Conservation (phyloP, 1,140 invertebrate genomes). For the Diabrotica undecimpunctata region DNA sequence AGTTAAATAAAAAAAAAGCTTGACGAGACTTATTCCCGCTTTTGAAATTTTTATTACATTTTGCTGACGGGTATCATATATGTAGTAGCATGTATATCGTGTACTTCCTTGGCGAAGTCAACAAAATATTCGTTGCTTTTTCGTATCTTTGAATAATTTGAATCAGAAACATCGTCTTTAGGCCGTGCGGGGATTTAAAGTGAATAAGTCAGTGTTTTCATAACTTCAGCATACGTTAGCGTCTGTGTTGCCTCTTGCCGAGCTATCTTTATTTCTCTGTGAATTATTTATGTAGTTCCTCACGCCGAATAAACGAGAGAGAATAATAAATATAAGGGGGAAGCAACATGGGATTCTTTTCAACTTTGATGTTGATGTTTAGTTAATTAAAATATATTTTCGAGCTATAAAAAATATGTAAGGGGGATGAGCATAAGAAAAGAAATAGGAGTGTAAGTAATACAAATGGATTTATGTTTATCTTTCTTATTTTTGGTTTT, state of each 20-base stretch:
- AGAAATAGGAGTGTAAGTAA: too few relatives aligned
- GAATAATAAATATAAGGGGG: conserved; percentile 3
- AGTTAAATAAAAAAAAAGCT: too few relatives aligned
- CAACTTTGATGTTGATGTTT: conserved; percentile 1
- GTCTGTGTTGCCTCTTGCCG: background rate
- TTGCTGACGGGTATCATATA: too few relatives aligned
- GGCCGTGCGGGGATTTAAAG: background rate
- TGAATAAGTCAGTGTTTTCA: conserved; percentile 1
- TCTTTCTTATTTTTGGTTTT: too few relatives aligned
- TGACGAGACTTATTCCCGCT: too few relatives aligned
- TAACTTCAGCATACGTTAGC: background rate
- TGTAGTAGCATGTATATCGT: too few relatives aligned
- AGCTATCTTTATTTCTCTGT: background rate
- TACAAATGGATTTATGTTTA: too few relatives aligned
- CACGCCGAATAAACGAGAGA: background rate
- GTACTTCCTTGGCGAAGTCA: too few relatives aligned
- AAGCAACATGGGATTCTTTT: background rate
- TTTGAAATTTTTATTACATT: too few relatives aligned
- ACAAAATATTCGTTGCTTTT: too few relatives aligned
- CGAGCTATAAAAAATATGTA: too few relatives aligned
- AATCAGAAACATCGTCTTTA: background rate
- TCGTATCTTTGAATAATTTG: background rate
- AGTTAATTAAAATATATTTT: background rate
- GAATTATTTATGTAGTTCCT: background rate
- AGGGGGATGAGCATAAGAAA: too few relatives aligned